phyloP scores from a whole-genome alignment of 2,888 invertebrate genomes.

The Teinopalpus imperialis region DNA sequence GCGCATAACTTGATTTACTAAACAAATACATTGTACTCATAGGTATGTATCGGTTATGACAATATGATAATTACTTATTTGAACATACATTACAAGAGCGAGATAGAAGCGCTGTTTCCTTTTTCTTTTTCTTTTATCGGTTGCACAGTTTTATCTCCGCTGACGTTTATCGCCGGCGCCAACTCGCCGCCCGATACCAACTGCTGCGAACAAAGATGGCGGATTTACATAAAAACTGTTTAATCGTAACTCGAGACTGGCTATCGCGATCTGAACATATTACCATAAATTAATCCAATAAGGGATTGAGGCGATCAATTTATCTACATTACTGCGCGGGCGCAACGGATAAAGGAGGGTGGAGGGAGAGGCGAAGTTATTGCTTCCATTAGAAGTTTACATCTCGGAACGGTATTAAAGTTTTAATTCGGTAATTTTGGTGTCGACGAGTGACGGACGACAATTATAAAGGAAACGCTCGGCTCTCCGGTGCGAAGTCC shows the following conservation, averaged over 20 bases:
- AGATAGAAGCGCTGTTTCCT: too few relatives aligned
- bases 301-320: slow-evolving; percentile 66
- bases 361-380: slow-evolving; percentile 43
- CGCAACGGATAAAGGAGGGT: slow-evolving; percentile 44
- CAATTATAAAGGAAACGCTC: slow-evolving; percentile 10
- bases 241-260: slow-evolving; percentile 67
- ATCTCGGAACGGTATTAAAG: slow-evolving; percentile 28
- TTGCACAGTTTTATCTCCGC: slow-evolving; percentile 8
- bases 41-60: slow-evolving; percentile 9
- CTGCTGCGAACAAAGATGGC: slow-evolving; percentile 69
- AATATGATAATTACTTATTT: slow-evolving; percentile 12
- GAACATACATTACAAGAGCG: slow-evolving; percentile 5
- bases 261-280: slow-evolving; percentile 69
- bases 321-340: slow-evolving; percentile 62
- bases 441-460: slow-evolving; percentile 28
- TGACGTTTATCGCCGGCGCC: slow-evolving; percentile 29
- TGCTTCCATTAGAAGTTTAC: slow-evolving; percentile 49
- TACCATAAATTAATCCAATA: slow-evolving; percentile 72
- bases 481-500: slow-evolving; percentile 29
- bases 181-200: slow-evolving; percentile 42
- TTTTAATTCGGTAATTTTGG: slow-evolving; percentile 25
- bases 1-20: too few relatives aligned
- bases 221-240: slow-evolving; percentile 75
- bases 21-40: too few relatives aligned
- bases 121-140: too few relatives aligned